Conservation (phyloP, 92 coral and sea anemone genomes). For the Umimayanthus kanabou region DNA sequence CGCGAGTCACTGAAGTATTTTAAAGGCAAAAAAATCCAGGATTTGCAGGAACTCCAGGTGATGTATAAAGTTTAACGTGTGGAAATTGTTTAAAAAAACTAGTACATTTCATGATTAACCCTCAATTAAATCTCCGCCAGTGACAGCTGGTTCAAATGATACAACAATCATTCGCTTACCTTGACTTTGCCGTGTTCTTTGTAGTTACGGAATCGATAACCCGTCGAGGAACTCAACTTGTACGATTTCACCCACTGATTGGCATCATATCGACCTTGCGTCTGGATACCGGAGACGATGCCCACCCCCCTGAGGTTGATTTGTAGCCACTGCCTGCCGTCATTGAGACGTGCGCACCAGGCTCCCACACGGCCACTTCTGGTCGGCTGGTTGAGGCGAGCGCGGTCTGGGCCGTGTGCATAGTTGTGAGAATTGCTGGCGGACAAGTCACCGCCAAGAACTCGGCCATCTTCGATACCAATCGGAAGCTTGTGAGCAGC, state of each 20-base stretch:
- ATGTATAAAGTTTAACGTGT: no score
- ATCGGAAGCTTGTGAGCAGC: constrained; percentile 56
- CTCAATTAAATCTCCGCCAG: no score
- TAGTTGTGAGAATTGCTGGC: constrained; percentile 58
- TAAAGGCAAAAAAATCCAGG: no score
- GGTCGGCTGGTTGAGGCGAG: constrained; percentile 56
- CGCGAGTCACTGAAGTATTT: no score
- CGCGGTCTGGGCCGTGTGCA: constrained; percentile 68
- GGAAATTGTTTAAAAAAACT: no score
- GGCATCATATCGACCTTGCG: constrained; percentile 69
- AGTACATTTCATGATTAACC: no score
- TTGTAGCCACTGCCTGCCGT: constrained; percentile 62
- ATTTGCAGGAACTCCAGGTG: no score
- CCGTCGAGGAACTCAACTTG: constrained; percentile 53
- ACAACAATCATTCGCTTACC: constrained; percentile 35
- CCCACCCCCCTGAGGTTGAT: constrained; percentile 56
- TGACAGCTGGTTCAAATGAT: no score
- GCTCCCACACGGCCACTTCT: constrained; percentile 58
- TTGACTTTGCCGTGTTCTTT: constrained; percentile 62
- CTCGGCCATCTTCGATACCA: constrained; percentile 66
- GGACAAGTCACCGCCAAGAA: constrained; percentile 62
- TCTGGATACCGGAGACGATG: constrained; percentile 64
- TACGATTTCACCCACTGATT: constrained; percentile 68
- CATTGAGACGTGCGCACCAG: constrained; percentile 64
- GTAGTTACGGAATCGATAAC: constrained; percentile 52